Evolutionary conservation across 2,888 invertebrate species (phyloP).

Genomic region (Himalopsyche japonica): DNA sequence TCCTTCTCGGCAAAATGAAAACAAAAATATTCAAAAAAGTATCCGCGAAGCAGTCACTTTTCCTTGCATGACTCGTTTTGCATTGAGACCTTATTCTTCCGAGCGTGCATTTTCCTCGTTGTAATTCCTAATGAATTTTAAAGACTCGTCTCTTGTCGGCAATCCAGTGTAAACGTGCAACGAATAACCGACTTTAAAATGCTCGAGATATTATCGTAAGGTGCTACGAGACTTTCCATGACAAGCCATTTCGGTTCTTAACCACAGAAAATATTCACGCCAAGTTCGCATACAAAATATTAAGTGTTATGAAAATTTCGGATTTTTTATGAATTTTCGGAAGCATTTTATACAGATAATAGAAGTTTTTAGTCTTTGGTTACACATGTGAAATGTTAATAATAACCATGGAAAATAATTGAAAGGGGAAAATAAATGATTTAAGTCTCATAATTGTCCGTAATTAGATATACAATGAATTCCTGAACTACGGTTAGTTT

Average conservation of each 20-base stretch:
- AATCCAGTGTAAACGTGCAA: conserved; percentile 38
- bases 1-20: not conserved
- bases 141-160: conserved; percentile 39
- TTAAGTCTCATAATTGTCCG: too few species aligned
- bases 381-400: conserved; percentile 3
- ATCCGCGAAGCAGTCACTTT: conserved; percentile 2
- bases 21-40: not conserved
- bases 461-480: too few species aligned
- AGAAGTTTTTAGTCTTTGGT: not conserved
- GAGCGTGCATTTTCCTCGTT: conserved; percentile 24
- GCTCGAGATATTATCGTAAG: conserved; percentile 4
- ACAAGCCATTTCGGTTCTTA: not conserved
- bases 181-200: conserved; percentile 35
- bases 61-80: conserved; percentile 8
- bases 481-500: too few species aligned
- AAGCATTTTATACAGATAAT: not conserved
- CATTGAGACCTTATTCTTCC: conserved; percentile 16
- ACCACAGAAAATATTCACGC: not conserved
- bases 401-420: not conserved
- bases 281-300: not conserved
- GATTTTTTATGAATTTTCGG: too few species aligned
- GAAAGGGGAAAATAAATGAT: too few species aligned
- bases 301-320: not conserved
- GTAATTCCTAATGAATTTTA: conserved; percentile 41
- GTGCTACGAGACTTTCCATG: not conserved